Evolutionary conservation across 1,140 invertebrate genomes (phyloP).

Genomic region (Leptestheria dahalacensis): DNA sequence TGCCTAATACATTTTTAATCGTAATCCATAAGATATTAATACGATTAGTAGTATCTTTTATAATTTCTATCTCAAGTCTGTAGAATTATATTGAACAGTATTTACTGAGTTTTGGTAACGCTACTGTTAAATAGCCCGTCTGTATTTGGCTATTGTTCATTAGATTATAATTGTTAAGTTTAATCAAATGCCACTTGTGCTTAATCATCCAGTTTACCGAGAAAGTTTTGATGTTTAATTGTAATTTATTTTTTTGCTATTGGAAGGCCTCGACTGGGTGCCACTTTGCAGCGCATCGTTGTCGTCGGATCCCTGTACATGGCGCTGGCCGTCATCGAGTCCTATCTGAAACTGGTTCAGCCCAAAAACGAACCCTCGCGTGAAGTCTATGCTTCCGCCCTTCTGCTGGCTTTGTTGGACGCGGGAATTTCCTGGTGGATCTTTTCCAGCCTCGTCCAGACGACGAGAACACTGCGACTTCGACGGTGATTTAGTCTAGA

Average conservation of each 20-base stretch:
- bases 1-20: constrained; percentile 6
- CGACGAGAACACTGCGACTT: constrained; percentile 68
- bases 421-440: constrained; percentile 60
- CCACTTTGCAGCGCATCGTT: constrained; percentile 70
- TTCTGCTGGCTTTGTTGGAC: constrained; percentile 47
- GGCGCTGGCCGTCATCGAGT: constrained; percentile 61
- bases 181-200: too few relatives aligned
- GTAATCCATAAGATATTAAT: too few relatives aligned
- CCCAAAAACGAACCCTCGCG: constrained; percentile 46
- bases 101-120: too few relatives aligned
- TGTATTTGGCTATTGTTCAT: too few relatives aligned
- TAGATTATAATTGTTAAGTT: too few relatives aligned
- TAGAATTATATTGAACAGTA: too few relatives aligned
- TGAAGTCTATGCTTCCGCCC: constrained; percentile 53
- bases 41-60: too few relatives aligned
- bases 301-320: constrained; percentile 68
- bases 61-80: too few relatives aligned
- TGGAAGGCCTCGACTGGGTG: constrained; percentile 61
- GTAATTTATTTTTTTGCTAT: constrained; percentile 22
- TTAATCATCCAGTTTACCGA: too few relatives aligned
- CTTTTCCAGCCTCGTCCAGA: constrained; percentile 73
- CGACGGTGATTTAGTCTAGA: constrained; percentile 33
- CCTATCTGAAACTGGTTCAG: constrained; percentile 56
- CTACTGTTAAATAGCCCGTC: too few relatives aligned
- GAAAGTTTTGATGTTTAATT: constrained; percentile 19